Conservation (phyloP, 2,888 invertebrate genomes). For the Eugnorisma glareosa region DNA sequence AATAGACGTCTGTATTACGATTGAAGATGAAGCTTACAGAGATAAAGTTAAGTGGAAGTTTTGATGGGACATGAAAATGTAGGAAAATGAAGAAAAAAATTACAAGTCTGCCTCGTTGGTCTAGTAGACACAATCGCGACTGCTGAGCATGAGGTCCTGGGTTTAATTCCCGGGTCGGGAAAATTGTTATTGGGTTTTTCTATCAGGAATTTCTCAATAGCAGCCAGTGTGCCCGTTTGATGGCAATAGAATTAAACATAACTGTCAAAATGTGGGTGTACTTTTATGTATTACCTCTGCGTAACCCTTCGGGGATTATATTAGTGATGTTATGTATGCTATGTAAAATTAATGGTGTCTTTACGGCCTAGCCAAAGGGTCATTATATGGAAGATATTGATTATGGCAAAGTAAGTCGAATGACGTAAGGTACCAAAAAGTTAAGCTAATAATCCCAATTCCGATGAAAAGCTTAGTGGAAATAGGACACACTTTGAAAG, state of each 20-base stretch:
- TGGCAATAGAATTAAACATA: too few species aligned
- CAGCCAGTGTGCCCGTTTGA: too few species aligned
- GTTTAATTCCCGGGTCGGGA: too few species aligned
- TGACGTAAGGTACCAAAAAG: not conserved
- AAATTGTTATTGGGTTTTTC: too few species aligned
- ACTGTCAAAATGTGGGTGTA: too few species aligned
- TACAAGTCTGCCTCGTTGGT: not conserved
- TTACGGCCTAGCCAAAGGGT: not conserved
- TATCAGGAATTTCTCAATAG: too few species aligned
- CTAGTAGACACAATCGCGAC: too few species aligned
- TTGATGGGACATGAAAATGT: not conserved
- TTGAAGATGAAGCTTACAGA: not conserved
- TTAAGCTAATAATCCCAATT: not conserved
- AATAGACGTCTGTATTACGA: constrained; percentile 38
- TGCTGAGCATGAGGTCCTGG: too few species aligned
- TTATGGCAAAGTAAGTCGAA: not conserved
- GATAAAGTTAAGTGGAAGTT: not conserved
- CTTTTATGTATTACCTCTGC: too few species aligned
- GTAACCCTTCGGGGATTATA: not conserved
- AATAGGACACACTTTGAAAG: not conserved
- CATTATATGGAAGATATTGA: too few species aligned
- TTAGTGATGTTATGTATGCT: not conserved
- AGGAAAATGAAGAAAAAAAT: not conserved
- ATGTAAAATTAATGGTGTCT: not conserved
- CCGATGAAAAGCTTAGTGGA: too few species aligned